phyloP scores from a whole-genome alignment of 2,797 vertebrate species.

The Lophotriccus pileatus region DNA sequence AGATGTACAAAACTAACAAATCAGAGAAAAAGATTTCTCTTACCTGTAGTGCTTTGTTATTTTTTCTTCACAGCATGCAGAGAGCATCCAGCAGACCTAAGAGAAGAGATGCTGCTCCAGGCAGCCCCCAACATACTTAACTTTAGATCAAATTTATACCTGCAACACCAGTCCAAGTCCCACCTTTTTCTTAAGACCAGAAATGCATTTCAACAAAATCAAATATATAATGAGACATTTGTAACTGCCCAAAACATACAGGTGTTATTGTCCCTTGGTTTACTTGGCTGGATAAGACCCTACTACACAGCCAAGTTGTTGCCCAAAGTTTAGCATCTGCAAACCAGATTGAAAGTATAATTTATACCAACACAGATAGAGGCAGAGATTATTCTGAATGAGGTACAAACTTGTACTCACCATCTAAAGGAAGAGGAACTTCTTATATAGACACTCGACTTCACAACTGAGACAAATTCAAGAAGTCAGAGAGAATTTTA shows the following conservation, averaged over 20 bases:
- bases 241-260: background rate
- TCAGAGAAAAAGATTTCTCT: background rate
- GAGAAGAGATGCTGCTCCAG: background rate
- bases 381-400: background rate
- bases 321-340: background rate
- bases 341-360: background rate
- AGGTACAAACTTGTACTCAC: background rate
- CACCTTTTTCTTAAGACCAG: background rate
- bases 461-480: background rate
- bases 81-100: background rate
- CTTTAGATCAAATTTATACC: background rate
- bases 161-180: background rate
- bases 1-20: background rate
- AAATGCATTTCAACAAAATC: background rate
- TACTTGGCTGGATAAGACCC: background rate
- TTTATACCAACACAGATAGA: background rate
- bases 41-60: background rate
- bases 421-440: background rate
- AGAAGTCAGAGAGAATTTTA: background rate
- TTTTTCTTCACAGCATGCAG: constrained; percentile 17
- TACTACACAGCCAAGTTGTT: background rate
- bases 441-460: background rate
- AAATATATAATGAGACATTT: background rate
- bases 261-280: background rate
- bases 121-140: background rate